These are phyloP conservation scores for Hemaris fuciformis DNA, from an alignment of 2,888 invertebrate genomes.

Conservation along the genomic window DNA sequence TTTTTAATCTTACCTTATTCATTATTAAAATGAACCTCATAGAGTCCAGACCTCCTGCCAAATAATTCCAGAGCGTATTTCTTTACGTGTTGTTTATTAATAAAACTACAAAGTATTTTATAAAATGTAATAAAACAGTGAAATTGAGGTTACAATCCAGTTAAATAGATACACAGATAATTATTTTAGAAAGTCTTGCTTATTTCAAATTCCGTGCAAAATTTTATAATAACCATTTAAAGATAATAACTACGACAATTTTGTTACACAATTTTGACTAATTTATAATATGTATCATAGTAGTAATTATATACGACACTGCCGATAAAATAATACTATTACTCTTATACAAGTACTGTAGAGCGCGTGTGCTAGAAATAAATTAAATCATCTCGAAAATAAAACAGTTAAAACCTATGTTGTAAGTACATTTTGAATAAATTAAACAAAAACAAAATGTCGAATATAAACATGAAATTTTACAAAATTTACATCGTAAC, in stretches of 20 bases:
- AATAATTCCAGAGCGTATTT: not conserved
- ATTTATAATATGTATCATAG: not conserved
- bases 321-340: not conserved
- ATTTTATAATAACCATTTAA: conserved; percentile 10
- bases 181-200: conserved; percentile 4
- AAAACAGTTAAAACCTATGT: not conserved
- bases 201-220: conserved; percentile 14
- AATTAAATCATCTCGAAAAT: not conserved
- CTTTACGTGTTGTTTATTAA: conserved; percentile 12
- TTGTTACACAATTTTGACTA: not conserved
- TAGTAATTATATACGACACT: conserved; percentile 4
- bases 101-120: conserved; percentile 43
- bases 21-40: too few species aligned
- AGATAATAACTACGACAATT: conserved; percentile 4
- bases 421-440: conserved; percentile 5
- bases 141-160: conserved; percentile 60
- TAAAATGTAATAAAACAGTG: conserved; percentile 78
- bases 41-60: too few species aligned
- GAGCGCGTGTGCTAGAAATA: not conserved
- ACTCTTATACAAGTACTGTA: not conserved
- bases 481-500: not conserved
- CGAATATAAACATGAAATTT: not conserved
- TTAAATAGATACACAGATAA: conserved; percentile 19
- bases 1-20: too few species aligned
- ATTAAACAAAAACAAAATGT: not conserved